Conservation (phyloP, 2,113 vertebrate genomes). For the Sylvietta virens region DNA sequence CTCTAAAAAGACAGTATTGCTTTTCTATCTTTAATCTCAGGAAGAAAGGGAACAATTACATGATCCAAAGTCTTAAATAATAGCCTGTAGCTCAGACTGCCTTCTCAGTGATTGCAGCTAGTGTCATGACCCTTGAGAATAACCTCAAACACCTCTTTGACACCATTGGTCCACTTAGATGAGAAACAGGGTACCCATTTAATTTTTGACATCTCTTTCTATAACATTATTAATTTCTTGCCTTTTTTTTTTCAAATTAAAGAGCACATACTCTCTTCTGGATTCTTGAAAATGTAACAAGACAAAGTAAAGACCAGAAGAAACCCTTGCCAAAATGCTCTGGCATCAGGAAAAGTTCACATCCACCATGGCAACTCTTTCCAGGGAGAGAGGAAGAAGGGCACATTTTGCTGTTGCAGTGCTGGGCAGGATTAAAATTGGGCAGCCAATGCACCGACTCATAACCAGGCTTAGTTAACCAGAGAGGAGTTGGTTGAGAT, state of each 20-base stretch:
- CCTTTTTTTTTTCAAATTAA: neutral
- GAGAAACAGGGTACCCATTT: neutral
- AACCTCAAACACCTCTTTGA: neutral
- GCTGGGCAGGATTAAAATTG: neutral
- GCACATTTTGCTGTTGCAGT: rapidly evolving
- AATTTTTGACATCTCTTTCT: neutral
- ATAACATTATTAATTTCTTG: neutral
- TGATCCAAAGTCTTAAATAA: neutral
- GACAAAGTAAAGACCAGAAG: neutral
- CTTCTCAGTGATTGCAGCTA: neutral
- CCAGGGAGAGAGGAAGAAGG: neutral
- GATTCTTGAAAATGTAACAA: neutral
- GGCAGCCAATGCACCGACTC: neutral
- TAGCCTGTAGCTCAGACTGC: neutral
- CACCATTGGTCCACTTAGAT: neutral
- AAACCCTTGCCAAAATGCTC: neutral
- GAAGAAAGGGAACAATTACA: slow-evolving; percentile 6
- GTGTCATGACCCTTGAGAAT: neutral
- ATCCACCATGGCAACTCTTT: neutral
- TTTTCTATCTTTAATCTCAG: neutral
- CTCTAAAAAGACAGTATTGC: neutral
- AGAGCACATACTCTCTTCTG: neutral
- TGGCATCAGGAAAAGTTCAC: neutral
- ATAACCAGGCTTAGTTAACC: neutral
- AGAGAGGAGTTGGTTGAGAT: neutral